A percentile compares a stretch with the other conserved stretches of the same genome.
Conservation (phyloP, 2,113 vertebrate species). For the Bos indicus region DNA sequence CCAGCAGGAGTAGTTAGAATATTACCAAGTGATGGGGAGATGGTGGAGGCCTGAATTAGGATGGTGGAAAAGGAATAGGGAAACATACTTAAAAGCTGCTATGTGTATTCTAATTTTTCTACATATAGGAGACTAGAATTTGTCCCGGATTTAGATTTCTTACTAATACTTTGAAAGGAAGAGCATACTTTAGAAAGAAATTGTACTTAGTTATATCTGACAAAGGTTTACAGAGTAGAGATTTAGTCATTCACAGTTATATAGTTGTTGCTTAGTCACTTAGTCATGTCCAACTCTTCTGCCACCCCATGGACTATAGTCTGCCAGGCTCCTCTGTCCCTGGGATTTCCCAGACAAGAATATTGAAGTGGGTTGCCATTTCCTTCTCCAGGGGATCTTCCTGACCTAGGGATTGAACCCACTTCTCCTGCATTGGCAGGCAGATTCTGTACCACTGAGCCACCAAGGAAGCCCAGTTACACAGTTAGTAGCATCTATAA, state of each 20-base stretch:
- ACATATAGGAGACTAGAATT: background rate
- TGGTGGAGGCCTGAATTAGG: background rate
- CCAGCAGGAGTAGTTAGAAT: background rate
- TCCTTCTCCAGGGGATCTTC: background rate
- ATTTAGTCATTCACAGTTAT: background rate
- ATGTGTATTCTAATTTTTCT: background rate
- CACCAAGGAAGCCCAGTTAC: background rate
- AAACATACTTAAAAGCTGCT: background rate
- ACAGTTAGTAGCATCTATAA: background rate
- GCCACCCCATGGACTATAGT: background rate
- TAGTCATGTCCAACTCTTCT: background rate
- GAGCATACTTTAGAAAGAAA: background rate
- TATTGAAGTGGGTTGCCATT: background rate
- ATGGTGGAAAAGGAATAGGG: background rate
- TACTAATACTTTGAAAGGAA: background rate
- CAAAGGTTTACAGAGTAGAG: background rate
- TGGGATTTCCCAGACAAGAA: background rate
- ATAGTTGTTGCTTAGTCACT: background rate
- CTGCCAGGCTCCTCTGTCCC: background rate
- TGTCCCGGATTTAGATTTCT: background rate
- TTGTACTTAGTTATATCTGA: background rate
- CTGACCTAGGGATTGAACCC: background rate
- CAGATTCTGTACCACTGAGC: background rate
- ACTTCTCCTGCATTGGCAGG: background rate
- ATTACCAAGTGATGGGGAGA: background rate